These are phyloP conservation scores for Thereva nobilitata DNA, from an alignment of 2,888 invertebrate genomes.

Conservation along the genomic window DNA sequence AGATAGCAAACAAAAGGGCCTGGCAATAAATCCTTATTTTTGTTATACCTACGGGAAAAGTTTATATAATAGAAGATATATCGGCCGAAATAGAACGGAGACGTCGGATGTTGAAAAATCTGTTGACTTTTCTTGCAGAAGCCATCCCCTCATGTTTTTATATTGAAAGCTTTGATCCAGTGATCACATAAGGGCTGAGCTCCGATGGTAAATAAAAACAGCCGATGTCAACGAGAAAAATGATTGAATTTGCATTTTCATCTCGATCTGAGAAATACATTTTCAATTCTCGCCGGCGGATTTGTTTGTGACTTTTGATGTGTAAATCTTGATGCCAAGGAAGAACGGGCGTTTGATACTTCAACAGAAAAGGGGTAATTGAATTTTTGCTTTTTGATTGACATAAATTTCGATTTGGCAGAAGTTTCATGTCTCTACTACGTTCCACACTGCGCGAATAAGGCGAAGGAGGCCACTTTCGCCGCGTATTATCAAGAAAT, in stretches of 20 bases:
- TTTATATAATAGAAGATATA: conserved; percentile 19
- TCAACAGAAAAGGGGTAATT: conserved; percentile 22
- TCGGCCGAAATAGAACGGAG: conserved; percentile 3
- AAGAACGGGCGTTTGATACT: conserved; percentile 3
- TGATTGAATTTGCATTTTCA: conserved; percentile 34
- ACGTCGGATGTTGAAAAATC: conserved; percentile 26
- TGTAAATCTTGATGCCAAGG: conserved; percentile 16
- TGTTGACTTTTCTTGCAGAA: conserved; percentile 18
- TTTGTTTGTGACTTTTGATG: conserved; percentile 34
- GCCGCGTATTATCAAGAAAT: too few relatives aligned
- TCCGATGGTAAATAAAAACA: conserved; percentile 30
- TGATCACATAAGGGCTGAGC: conserved; percentile 19
- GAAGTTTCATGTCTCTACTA: conserved; percentile 14
- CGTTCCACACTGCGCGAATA: too few relatives aligned
- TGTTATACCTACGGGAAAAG: conserved; percentile 14
- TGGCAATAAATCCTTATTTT: conserved; percentile 19
- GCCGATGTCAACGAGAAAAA: conserved; percentile 34
- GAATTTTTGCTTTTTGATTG: conserved; percentile 30
- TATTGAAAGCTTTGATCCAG: conserved; percentile 14
- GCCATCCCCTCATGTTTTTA: conserved; percentile 19
- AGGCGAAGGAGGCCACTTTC: too few relatives aligned
- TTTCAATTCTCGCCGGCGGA: conserved; percentile 9
- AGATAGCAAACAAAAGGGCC: conserved; percentile 2
- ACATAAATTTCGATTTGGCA: conserved; percentile 28
- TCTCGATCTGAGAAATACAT: conserved; percentile 20